Base-by-base conservation (phyloP, 2,888 invertebrate genomes). In the Rhagophthalmus giganteus region DNA sequence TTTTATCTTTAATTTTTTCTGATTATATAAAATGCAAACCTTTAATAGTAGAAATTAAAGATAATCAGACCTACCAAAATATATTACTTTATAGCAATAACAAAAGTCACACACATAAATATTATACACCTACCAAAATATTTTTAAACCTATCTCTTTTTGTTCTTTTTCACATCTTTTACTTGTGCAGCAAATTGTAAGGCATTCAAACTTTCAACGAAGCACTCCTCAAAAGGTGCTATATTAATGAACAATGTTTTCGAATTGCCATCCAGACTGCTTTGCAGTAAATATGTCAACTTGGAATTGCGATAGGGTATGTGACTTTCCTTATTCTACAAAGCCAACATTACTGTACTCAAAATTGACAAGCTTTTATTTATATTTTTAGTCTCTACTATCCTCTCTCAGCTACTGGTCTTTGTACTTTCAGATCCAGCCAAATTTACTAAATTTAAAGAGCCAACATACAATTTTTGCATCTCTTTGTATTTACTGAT, bases 211-310 rank as follows among this genome's bases (percentile, higher is more conserved):
- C n/a, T n/a, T n/a, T n/a, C n/a, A n/a, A n/a, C n/a, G n/a, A n/a
- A n/a, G n/a, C n/a, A n/a, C 62, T 91, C 90, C 68, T 90, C 88
- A 61, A 87, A 83, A 30, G 94, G 94, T 8, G 91, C 86, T 60
- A 94, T 83, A 75, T 94, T 94, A 25, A 94, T 87, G 73, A 95
- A 87, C 27, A 95, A 80, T 0, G 92, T 93, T 75, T 95, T 95
- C 0, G 92, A 91, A 73, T 91, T 94, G 1, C 94, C 94, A 4
- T 93, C 93, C 6, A 95, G 78, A 56, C 88, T 87, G 8, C 91
- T 91, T 84, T 92, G 92, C 45, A 95, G 74, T 12, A 94, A 76
- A 73, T 90, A 90, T 0, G 95, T 95, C 11, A 95, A 76, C 71
- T 94, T 94, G 0, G 91, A 91, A 74, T 94, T 90, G 46, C 94